Base-by-base conservation (phyloP, 1,140 invertebrate species). In the Lordiphosa collinella region DNA sequence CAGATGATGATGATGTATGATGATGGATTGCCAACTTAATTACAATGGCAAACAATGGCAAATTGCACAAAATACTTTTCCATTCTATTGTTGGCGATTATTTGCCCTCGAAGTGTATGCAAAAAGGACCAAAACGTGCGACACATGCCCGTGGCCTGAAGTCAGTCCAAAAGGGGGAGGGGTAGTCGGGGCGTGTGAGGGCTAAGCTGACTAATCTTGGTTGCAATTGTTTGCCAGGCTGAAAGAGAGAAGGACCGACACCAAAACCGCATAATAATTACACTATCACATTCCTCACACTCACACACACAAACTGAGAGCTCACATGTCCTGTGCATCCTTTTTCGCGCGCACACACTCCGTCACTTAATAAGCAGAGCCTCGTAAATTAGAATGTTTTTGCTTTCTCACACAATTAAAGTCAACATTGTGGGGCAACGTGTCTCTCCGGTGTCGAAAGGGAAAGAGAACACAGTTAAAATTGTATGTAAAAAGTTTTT, bases 351-450 rank as follows among this genome's bases (percentile, higher is more conserved):
- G 40, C 16, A 43, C 31, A 44, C 29, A 35, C 18, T 14, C 51
- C 14, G 8, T 13, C 59, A 44, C 49, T 55, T 68, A 52, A 68
- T 68, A 68, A 62, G 65, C 53, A 52, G 52, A 51, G 46, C 53
- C 43, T 60, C 41, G 78, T 78, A 84, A 84, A 84, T 84, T 84
- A 84, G 79, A 84, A 84, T 84, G 78, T 84, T 84, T 84, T 73
- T 84, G 78, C 78, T 84, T 73, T 84, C 78, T 84, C 78, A 78
- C 79, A 84, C 78, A 84, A 78, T 84, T 84, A 84, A 84, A 84
- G 78, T 84, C 72, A 84, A 84, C 78, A 84, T 22, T 10, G 18
- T 11, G 10, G 48, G 32, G 52, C 40, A 25, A 25, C 22, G 22
- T 25, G 22, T 25, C 22, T 6, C 7, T 25, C 22, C 22, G 1